phyloP scores from a whole-genome alignment of 1,140 invertebrate genomes.

The Harpegnathos saltator region DNA sequence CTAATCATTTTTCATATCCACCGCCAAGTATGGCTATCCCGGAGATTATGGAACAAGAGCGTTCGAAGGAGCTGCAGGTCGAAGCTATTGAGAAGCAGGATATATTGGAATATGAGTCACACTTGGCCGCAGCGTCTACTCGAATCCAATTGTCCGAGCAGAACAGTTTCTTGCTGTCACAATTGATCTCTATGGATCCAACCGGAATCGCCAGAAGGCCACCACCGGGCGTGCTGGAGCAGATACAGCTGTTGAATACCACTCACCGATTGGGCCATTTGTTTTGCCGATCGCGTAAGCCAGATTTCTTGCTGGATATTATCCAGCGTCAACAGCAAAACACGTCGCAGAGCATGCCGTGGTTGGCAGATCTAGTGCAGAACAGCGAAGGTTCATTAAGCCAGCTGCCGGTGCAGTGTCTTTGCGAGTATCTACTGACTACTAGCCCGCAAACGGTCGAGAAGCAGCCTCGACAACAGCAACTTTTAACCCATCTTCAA shows the following conservation, averaged over 20 bases:
- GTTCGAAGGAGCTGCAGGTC: conserved; percentile 89
- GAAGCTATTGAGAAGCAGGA: conserved; percentile 91
- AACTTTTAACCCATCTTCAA: conserved; percentile 92
- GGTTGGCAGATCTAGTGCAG: conserved; percentile 97
- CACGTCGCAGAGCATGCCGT: conserved; percentile 97
- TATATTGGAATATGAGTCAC: conserved; percentile 97
- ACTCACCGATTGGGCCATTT: conserved; percentile 94
- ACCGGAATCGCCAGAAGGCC: conserved; percentile 93
- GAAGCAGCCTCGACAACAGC: conserved; percentile 91
- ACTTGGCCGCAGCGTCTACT: conserved; percentile 95
- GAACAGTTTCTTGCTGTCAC: conserved; percentile 94
- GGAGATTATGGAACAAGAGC: conserved; percentile 88
- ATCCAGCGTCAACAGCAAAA: conserved; percentile 93
- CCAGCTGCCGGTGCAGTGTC: conserved; percentile 96
- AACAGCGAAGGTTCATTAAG: conserved; percentile 95
- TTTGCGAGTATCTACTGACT: conserved; percentile 97
- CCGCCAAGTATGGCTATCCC: conserved; percentile 89
- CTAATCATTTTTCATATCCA: conserved; percentile 92
- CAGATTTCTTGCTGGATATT: conserved; percentile 97
- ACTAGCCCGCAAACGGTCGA: conserved; percentile 87
- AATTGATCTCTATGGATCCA: conserved; percentile 93
- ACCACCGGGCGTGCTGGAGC: conserved; percentile 91
- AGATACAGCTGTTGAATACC: conserved; percentile 92
- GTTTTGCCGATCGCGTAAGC: conserved; percentile 94
- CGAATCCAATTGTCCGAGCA: conserved; percentile 95